Percentiles rank a stretch among this genome's conserved stretches.
Evolutionary conservation across 2,113 vertebrate species (phyloP).

Genomic region (Cyanoderma ruficeps): DNA sequence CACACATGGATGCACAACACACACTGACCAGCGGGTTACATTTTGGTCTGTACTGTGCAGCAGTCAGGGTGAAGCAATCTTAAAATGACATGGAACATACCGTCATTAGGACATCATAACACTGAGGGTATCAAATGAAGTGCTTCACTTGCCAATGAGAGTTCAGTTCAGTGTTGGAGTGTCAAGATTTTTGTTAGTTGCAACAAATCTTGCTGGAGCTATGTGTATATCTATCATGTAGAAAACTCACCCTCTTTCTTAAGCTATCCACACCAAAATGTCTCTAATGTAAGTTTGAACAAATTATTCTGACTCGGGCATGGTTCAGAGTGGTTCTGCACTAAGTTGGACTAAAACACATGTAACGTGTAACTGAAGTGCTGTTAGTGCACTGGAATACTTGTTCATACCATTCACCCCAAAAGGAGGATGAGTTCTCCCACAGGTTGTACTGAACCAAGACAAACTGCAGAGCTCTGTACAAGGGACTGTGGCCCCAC

Average conservation of each 20-base stretch:
- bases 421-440: not conserved
- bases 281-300: not conserved
- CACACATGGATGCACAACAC: not conserved
- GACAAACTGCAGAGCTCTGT: not conserved
- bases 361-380: not conserved
- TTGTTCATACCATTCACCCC: not conserved
- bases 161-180: not conserved
- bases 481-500: rapidly evolving
- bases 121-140: not conserved
- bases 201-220: not conserved
- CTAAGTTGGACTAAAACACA: not conserved
- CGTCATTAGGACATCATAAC: not conserved
- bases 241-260: not conserved
- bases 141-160: not conserved
- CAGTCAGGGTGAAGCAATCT: not conserved
- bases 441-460: not conserved
- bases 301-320: not conserved
- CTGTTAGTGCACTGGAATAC: not conserved
- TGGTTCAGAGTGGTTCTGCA: not conserved
- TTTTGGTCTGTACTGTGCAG: constrained; percentile 14
- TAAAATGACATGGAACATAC: not conserved
- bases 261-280: not conserved
- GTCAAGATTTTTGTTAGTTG: not conserved
- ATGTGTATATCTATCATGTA: rapidly evolving
- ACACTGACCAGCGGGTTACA: not conserved